Evolutionary conservation across 2,888 invertebrate genomes (phyloP).

Genomic region (Lepidochrysops patricia): DNA sequence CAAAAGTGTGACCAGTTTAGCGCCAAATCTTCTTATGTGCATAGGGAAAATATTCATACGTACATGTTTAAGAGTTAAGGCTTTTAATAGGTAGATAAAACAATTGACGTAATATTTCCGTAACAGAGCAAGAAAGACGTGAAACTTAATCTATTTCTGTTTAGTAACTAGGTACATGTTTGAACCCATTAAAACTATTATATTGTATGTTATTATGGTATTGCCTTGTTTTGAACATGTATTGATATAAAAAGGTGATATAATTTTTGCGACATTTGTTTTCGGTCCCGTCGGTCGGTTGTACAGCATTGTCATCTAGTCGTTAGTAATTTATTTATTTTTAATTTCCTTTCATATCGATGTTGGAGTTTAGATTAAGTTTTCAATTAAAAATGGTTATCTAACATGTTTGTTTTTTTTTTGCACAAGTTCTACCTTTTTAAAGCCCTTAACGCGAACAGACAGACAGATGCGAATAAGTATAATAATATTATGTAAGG

Average conservation of each 20-base stretch:
- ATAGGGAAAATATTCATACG: constrained; percentile 5
- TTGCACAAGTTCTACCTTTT: no score
- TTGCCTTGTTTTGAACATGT: constrained; percentile 13
- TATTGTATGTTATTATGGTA: neutral
- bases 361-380: constrained; percentile 62
- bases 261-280: constrained; percentile 27
- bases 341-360: constrained; percentile 42
- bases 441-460: no score
- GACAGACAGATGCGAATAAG: no score
- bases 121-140: neutral
- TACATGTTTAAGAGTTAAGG: constrained; percentile 11
- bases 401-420: constrained; percentile 21
- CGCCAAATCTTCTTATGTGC: constrained; percentile 38
- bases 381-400: constrained; percentile 66
- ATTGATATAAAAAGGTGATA: constrained; percentile 17
- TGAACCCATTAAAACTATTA: neutral
- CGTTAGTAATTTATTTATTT: constrained; percentile 64
- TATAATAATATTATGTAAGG: no score
- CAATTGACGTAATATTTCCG: neutral
- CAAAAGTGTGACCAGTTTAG: constrained; percentile 59
- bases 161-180: neutral
- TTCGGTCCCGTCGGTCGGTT: constrained; percentile 32
- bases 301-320: constrained; percentile 63
- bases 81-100: neutral
- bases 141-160: neutral